Evolutionary conservation across 1,140 invertebrate genomes (phyloP), one percentile per base, ranked within the genome.

Genomic region (Magallana gigas): DNA sequence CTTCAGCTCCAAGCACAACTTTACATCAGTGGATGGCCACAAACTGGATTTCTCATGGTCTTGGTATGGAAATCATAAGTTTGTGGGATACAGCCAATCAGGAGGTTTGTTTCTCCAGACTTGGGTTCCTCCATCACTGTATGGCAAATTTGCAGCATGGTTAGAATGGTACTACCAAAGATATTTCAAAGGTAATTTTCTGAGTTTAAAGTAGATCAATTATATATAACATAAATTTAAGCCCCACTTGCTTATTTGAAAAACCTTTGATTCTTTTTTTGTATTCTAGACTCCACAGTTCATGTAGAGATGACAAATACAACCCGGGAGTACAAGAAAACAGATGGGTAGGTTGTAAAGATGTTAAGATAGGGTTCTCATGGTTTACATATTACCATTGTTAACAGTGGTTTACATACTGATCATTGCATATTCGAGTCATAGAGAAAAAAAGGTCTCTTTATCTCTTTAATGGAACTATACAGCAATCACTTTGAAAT

Each of bases 21-120:
- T 89, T 16, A 85, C 64, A 7, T 60, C 68, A 12, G 7, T 59
- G 6, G 60, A 82, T 58, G 84, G 85, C 2, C 64, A 87, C 3
- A 29, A 87, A 2, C 83, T 84, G 18, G n/a, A 85, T 56, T 89
- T 89, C 29, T 71, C 58, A 11, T 89, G 88, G 88, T 76, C 48
- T 1, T 85, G 85, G 85, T 18, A n/a, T 8, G 56, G 84, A 29
- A 85, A 58, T 57, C 14, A 64, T 16, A 71, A 56, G 8, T 89
- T 83, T 23, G 48, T 71, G 9, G 76, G 83, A 9, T 87, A 87
- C 48, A 87, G 76, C 36, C 71, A 82, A 48, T 57, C 85, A 8
- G 88, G 88, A 48, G 76, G 76, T 12, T 23, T 89, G 62, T 85
- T 85, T 60, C 23, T 87, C 5, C 60, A 59, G 14, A 64, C 58